These are phyloP conservation scores for Pempheris klunzingeri DNA, from an alignment of 2,797 vertebrate genomes.

Conservation along the genomic window DNA sequence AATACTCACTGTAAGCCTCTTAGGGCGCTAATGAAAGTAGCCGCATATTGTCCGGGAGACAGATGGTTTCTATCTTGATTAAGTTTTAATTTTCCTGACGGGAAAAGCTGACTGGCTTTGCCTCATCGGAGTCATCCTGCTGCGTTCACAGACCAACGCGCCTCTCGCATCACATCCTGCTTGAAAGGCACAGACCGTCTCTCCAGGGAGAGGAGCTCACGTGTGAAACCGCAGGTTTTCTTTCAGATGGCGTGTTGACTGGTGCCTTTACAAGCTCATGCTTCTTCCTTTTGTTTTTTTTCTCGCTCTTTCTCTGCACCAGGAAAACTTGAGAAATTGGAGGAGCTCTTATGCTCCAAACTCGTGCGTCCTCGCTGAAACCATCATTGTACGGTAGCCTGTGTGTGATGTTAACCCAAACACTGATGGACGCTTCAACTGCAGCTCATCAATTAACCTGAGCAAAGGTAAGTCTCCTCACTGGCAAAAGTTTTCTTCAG, in stretches of 20 bases:
- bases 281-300: slow-evolving; percentile 4
- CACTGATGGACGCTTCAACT: slow-evolving; percentile 16
- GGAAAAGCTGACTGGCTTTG: slow-evolving; percentile 55
- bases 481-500: background rate
- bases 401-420: slow-evolving; percentile 6
- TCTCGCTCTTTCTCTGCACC: background rate
- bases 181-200: slow-evolving; percentile 7
- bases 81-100: slow-evolving; percentile 77
- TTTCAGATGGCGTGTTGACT: slow-evolving; percentile 1
- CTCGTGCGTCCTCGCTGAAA: slow-evolving; percentile 25
- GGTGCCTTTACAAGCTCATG: too few species aligned
- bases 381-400: too few species aligned
- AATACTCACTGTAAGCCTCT: slow-evolving; percentile 81
- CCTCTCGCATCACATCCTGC: slow-evolving; percentile 33
- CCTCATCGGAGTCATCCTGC: slow-evolving; percentile 11
- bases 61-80: slow-evolving; percentile 87
- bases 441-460: slow-evolving; percentile 24
- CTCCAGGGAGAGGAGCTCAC: slow-evolving; percentile 41
- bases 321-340: slow-evolving; percentile 32
- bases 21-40: slow-evolving; percentile 83
- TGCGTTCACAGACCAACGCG: slow-evolving; percentile 33
- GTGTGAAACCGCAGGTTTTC: slow-evolving; percentile 42
- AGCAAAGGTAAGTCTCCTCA: slow-evolving; percentile 66
- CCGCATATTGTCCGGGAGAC: slow-evolving; percentile 77
- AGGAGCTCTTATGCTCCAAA: slow-evolving; percentile 21